phyloP scores from a whole-genome alignment of 92 coral and sea anemone genomes.

The Diadumene lineata region DNA sequence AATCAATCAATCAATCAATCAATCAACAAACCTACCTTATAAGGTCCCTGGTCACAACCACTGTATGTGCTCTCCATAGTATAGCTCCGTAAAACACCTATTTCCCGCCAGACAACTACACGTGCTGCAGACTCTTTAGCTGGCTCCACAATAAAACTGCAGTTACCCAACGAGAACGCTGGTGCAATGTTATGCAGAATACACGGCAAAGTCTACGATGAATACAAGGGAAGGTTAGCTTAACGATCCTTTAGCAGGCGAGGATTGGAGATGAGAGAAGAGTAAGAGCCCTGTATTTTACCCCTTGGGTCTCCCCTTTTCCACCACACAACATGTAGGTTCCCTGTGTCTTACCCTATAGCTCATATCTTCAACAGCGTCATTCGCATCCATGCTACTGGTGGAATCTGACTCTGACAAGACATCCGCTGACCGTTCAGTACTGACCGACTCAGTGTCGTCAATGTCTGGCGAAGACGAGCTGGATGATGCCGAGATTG shows the following conservation, averaged over 20 bases:
- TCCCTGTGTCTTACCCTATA: conserved; percentile 59
- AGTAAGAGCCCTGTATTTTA: too few species aligned
- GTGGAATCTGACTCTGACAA: conserved; percentile 75
- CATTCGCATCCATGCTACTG: conserved; percentile 81
- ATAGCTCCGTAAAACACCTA: conserved; percentile 90
- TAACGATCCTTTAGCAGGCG: too few species aligned
- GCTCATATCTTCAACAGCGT: conserved; percentile 69
- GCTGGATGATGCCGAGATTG: conserved; percentile 72
- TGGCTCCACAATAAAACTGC: conserved; percentile 88
- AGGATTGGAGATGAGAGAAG: too few species aligned
- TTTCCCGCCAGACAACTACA: conserved; percentile 97
- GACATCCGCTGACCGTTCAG: conserved; percentile 50
- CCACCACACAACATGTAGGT: not conserved
- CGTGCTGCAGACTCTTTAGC: conserved; percentile 97
- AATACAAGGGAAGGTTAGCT: not conserved
- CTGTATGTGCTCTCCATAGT: conserved; percentile 99
- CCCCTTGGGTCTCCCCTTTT: too few species aligned
- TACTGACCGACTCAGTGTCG: conserved; percentile 66
- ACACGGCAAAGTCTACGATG: conserved; percentile 77
- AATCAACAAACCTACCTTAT: conserved; percentile 65
- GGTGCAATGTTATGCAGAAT: conserved; percentile 97
- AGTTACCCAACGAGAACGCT: conserved; percentile 93
- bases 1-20: not conserved
- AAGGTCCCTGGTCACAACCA: conserved; percentile 99
- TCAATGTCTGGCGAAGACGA: conserved; percentile 72